Evolutionary conservation across 2,797 vertebrate species (phyloP).

Genomic region (Sarcoramphus papa): DNA sequence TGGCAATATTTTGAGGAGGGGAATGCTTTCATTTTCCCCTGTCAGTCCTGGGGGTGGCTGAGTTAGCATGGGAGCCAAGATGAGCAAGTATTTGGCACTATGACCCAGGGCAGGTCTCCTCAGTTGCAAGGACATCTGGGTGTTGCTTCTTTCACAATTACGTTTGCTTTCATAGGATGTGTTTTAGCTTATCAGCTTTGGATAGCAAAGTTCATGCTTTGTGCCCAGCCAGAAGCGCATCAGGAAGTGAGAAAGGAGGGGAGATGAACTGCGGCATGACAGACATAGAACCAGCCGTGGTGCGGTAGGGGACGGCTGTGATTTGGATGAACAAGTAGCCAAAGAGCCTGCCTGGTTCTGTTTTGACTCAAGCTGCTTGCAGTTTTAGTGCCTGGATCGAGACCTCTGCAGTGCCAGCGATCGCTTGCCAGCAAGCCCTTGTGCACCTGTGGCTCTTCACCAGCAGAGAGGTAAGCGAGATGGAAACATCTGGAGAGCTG

Average conservation of each 20-base stretch:
- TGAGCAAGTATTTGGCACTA: background rate
- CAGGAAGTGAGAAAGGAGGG: slow-evolving; percentile 32
- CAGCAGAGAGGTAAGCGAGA: slow-evolving; percentile 24
- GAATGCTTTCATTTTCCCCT: background rate
- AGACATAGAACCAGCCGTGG: background rate
- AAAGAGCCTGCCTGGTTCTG: background rate
- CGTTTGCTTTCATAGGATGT: background rate
- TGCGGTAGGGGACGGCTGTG: rapidly evolving
- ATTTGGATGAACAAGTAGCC: background rate
- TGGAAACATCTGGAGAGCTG: background rate
- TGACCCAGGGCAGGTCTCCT: slow-evolving; percentile 21
- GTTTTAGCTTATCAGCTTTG: slow-evolving; percentile 12
- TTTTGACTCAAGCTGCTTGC: background rate
- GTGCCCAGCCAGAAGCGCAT: background rate
- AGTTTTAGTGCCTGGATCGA: background rate
- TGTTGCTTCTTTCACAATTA: background rate
- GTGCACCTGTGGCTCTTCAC: background rate
- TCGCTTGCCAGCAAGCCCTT: background rate
- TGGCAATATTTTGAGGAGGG: background rate
- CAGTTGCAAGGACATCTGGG: background rate
- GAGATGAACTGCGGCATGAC: background rate
- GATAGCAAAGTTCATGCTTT: slow-evolving; percentile 47
- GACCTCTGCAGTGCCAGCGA: background rate
- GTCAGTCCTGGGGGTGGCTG: background rate
- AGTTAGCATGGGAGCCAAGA: background rate